These are phyloP conservation scores for Drosophila ficusphila DNA, from an alignment of 1,140 invertebrate genomes.

Conservation along the genomic window DNA sequence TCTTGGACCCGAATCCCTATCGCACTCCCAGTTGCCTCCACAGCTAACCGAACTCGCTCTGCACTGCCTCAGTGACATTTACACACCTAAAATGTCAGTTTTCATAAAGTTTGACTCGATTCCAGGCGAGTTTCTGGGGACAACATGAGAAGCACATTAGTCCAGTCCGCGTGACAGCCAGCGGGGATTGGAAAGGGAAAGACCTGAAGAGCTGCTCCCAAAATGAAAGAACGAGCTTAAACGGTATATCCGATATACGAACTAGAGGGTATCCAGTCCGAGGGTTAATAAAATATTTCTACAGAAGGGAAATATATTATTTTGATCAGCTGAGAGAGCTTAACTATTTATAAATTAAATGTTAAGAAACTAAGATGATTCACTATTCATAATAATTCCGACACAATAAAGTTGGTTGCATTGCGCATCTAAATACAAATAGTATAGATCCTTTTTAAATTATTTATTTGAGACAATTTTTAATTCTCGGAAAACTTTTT, in stretches of 20 bases:
- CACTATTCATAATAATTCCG: too few species aligned
- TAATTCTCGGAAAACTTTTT: too few species aligned
- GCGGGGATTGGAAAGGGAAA: constrained; percentile 6
- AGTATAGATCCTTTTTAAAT: too few species aligned
- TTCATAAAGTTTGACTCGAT: constrained; percentile 59
- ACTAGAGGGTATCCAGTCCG: not conserved
- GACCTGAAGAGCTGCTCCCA: constrained; percentile 22
- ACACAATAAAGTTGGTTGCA: too few species aligned
- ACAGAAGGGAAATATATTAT: too few species aligned
- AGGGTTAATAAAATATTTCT: too few species aligned
- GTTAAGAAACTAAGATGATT: too few species aligned
- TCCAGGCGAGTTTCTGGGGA: constrained; percentile 44
- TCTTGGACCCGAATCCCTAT: constrained; percentile 17
- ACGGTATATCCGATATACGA: not conserved
- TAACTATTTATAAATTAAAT: too few species aligned
- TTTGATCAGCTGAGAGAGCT: too few species aligned
- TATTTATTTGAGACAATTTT: too few species aligned
- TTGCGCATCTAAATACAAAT: too few species aligned
- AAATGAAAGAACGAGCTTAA: constrained; percentile 10
- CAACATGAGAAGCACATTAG: constrained; percentile 80
- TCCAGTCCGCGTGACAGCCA: constrained; percentile 54
- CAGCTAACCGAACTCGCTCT: constrained; percentile 19
- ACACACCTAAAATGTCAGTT: constrained; percentile 81
- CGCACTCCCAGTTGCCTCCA: not conserved
- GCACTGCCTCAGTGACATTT: constrained; percentile 50